phyloP scores from a whole-genome alignment of 2,888 invertebrate species.

The Romanomermis culicivorax region DNA sequence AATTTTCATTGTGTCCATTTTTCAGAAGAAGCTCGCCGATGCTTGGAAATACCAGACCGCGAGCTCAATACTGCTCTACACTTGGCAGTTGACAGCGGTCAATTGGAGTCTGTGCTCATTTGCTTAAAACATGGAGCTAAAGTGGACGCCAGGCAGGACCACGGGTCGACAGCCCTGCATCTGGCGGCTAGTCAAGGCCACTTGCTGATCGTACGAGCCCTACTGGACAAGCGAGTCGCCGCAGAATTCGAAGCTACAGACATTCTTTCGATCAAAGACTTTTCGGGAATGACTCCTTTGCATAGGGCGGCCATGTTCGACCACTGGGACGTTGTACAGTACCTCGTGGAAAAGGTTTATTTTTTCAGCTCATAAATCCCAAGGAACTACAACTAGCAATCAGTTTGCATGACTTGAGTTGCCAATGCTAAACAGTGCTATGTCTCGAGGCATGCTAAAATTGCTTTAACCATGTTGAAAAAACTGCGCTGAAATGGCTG shows the following conservation, averaged over 20 bases:
- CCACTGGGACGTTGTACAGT: constrained; percentile 51
- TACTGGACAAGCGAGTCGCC: background rate
- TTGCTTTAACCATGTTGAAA: background rate
- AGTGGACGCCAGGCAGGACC: constrained; percentile 65
- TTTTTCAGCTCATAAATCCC: background rate
- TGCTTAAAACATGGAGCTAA: constrained; percentile 64
- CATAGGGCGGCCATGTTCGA: constrained; percentile 82
- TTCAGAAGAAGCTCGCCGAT: no score
- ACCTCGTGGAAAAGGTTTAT: constrained; percentile 36
- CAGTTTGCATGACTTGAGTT: background rate
- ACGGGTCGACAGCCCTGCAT: constrained; percentile 67
- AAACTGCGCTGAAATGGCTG: no score
- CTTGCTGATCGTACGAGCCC: background rate
- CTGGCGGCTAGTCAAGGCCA: constrained; percentile 53
- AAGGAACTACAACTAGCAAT: background rate
- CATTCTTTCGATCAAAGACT: constrained; percentile 51
- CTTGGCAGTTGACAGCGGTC: constrained; percentile 31
- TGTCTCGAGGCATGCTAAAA: background rate
- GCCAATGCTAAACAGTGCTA: background rate
- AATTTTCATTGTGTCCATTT: no score
- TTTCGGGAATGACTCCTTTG: constrained; percentile 67
- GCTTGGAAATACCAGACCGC: no score
- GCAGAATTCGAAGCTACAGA: constrained; percentile 39
- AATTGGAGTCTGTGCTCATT: constrained; percentile 46
- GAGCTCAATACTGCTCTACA: constrained; percentile 58